Conservation (phyloP, 64 coral and sea anemone genomes). For the Platygyra sinensis region DNA sequence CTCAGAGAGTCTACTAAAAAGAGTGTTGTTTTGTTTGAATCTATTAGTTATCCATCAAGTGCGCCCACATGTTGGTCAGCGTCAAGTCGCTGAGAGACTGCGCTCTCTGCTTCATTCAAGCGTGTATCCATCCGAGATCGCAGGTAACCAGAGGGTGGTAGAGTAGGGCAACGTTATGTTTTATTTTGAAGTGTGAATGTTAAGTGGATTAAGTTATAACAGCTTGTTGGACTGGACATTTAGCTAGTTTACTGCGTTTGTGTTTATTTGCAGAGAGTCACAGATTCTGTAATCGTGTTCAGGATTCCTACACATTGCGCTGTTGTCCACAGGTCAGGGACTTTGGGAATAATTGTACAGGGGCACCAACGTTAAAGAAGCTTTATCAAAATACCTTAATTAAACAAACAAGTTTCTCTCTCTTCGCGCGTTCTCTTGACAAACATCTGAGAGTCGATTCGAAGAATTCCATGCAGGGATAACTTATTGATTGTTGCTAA, state of each 20-base stretch:
- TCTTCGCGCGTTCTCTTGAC: no score
- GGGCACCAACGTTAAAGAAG: background rate
- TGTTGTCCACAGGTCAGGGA: conserved; percentile 88
- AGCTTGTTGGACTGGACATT: no score
- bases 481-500: no score
- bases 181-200: no score
- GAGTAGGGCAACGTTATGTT: no score
- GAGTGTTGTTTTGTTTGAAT: background rate
- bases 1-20: background rate
- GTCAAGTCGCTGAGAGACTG: conserved; percentile 74
- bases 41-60: conserved; percentile 74
- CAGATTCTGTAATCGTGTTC: conserved; percentile 87
- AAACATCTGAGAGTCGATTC: no score
- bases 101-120: conserved; percentile 77
- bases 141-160: conserved; percentile 42
- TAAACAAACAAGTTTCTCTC: no score
- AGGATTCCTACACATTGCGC: conserved; percentile 94
- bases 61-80: conserved; percentile 91
- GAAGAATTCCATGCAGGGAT: no score
- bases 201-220: no score
- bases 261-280: conserved; percentile 71
- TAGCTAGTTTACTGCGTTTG: no score
- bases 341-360: conserved; percentile 11
- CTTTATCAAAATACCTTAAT: background rate
- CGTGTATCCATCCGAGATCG: conserved; percentile 80